Percentiles rank a stretch among this genome's conserved stretches.
These are phyloP conservation scores for Asbolus verrucosus DNA, from an alignment of 1,140 invertebrate genomes.

Conservation along the genomic window DNA sequence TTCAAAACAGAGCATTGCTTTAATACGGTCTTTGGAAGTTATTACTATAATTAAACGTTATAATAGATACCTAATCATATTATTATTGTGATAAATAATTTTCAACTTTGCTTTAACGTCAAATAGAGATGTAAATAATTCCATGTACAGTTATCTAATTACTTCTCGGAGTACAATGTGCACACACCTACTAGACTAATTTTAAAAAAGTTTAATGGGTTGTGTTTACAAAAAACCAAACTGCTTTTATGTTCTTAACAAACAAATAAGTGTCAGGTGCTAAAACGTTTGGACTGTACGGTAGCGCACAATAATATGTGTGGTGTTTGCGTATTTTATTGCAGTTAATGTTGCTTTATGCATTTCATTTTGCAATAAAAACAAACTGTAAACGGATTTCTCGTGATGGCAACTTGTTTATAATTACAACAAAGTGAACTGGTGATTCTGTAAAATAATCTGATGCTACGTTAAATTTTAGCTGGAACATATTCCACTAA, in stretches of 20 bases:
- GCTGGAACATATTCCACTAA: too few relatives aligned
- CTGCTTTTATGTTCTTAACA: conserved; percentile 41
- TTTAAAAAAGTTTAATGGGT: conserved; percentile 37
- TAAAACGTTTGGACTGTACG: conserved; percentile 43
- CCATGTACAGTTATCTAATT: conserved; percentile 26
- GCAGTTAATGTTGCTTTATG: conserved; percentile 45
- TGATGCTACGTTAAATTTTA: too few relatives aligned
- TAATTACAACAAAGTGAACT: conserved; percentile 2
- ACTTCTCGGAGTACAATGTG: conserved; percentile 12
- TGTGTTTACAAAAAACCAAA: conserved; percentile 40
- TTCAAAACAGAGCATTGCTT: too few relatives aligned
- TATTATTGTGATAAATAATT: conserved; percentile 6
- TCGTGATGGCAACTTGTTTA: conserved; percentile 6
- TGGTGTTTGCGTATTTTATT: conserved; percentile 46
- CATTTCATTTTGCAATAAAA: conserved; percentile 47
- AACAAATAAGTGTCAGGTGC: conserved; percentile 45
- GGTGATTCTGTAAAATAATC: background rate
- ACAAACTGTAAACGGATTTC: conserved; percentile 41
- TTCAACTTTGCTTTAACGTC: background rate
- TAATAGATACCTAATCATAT: too few relatives aligned
- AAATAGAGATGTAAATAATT: conserved; percentile 16
- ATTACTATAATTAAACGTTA: too few relatives aligned
- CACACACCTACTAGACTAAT: conserved; percentile 40
- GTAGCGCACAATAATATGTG: conserved; percentile 28
- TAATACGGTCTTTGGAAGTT: too few relatives aligned